Base-by-base conservation (phyloP, 2,888 invertebrate species). In the Drosophila ezoana region DNA sequence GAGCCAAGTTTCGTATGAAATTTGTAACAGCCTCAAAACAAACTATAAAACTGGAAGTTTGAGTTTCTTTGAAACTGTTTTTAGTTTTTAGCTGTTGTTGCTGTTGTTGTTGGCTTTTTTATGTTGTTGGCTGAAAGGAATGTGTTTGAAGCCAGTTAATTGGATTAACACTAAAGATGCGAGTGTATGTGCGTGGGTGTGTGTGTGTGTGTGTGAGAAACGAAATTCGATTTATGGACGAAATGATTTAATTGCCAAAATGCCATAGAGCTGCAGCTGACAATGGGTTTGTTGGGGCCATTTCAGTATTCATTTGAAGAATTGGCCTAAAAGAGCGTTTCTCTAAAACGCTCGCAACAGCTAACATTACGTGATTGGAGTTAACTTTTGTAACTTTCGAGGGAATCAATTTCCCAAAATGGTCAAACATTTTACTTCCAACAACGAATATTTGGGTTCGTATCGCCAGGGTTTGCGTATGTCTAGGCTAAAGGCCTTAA, bases 211-310 rank as follows among this genome's bases (percentile, higher is more conserved):
- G 62, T 67, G 52, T 52, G 51, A 18, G 62, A 61, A 69, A 56
- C 49, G 49, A 81, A 77, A 82, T 82, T 82, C 80, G 75, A 82
- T 82, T 82, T 82, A 82, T 82, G 81, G 64, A 63, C 77, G 48
- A 86, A 86, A 86, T 81, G 72, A 83, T 82, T 86, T 86, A 86
- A 86, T 81, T 81, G 86, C 83, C 80, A 85, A 82, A 79, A 73
- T 68, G 79, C 62, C 71, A 56, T 47, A 61, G 63, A 45, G 33
- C 52, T 45, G 57, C 48, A 58, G 48, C 64, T 52, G 56, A 65
- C 57, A 64, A 52, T 64, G 33, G 38, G n/a, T 40, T 41, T 40
- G 8, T 9, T 18, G 41, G 35, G 64, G 5, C 45, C 13, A 40
- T 43, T 60, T 44, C 13, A 8, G 33, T 51, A 40, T 37, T 33